Percentiles rank a stretch among this genome's conserved stretches.
Conservation (phyloP, 2,797 vertebrate species). For the Xerus rutilus region DNA sequence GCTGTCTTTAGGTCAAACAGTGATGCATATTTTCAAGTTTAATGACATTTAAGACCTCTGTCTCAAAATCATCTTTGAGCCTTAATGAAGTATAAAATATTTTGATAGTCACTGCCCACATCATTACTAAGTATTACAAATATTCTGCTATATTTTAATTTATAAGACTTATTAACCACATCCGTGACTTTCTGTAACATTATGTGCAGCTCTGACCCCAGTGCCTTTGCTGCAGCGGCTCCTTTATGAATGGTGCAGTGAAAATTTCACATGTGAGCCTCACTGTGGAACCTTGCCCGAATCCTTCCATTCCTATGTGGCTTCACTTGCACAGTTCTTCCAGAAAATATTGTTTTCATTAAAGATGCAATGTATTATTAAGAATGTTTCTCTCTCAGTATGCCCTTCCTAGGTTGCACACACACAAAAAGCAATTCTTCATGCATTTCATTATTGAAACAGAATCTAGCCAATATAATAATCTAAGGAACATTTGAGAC, state of each 20-base stretch:
- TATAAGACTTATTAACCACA: background rate
- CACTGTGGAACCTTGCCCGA: background rate
- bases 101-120: background rate
- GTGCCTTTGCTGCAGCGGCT: background rate
- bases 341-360: slow-evolving; percentile 46
- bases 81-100: background rate
- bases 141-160: background rate
- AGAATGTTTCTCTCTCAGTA: background rate
- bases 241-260: background rate
- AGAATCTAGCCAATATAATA: slow-evolving; percentile 5
- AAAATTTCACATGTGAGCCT: background rate
- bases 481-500: background rate
- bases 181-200: background rate
- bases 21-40: slow-evolving; percentile 34
- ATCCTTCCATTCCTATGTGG: background rate
- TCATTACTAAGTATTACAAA: background rate
- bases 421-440: background rate
- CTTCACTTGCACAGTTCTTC: background rate
- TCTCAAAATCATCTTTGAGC: background rate
- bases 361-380: slow-evolving; percentile 42
- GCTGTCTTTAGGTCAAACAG: slow-evolving; percentile 30
- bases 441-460: slow-evolving; percentile 37
- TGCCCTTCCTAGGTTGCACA: background rate
- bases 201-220: background rate
- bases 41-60: background rate